Conservation (phyloP, 2,888 invertebrate genomes). For the Thelaira solivaga region DNA sequence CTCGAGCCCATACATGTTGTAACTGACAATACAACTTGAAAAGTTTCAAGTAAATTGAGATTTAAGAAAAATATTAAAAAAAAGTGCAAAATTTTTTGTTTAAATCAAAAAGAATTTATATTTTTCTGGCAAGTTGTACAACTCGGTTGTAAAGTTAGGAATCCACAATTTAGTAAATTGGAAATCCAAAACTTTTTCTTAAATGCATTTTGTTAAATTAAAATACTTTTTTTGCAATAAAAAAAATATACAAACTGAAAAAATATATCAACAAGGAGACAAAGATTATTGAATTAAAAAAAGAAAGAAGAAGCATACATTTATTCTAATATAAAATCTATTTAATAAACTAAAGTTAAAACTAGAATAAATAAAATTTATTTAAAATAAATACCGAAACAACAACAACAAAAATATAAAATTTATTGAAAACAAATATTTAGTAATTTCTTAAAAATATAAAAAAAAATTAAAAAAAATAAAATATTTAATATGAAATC, state of each 20-base stretch:
- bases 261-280: conserved; percentile 38
- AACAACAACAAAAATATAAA: conserved; percentile 37
- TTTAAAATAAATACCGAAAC: conserved; percentile 41
- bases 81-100: too few species aligned
- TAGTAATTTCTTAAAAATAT: conserved; percentile 47
- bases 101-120: too few species aligned
- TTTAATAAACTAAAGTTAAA: conserved; percentile 39
- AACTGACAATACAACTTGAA: too few species aligned
- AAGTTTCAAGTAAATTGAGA: too few species aligned
- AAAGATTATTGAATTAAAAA: conserved; percentile 35
- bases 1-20: too few species aligned
- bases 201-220: too few species aligned
- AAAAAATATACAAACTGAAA: conserved; percentile 16
- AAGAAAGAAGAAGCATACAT: conserved; percentile 26
- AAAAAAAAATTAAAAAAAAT: conserved; percentile 16
- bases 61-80: too few species aligned
- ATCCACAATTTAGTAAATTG: too few species aligned
- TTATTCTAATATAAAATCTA: conserved; percentile 39
- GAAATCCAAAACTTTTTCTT: too few species aligned
- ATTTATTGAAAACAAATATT: conserved; percentile 43
- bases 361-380: conserved; percentile 33
- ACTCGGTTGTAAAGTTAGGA: too few species aligned
- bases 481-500: conserved; percentile 54
- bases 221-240: not conserved
- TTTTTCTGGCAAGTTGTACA: too few species aligned